These are phyloP conservation scores for Eidolon helvum DNA, from an alignment of 2,113 vertebrate genomes.

Conservation along the genomic window DNA sequence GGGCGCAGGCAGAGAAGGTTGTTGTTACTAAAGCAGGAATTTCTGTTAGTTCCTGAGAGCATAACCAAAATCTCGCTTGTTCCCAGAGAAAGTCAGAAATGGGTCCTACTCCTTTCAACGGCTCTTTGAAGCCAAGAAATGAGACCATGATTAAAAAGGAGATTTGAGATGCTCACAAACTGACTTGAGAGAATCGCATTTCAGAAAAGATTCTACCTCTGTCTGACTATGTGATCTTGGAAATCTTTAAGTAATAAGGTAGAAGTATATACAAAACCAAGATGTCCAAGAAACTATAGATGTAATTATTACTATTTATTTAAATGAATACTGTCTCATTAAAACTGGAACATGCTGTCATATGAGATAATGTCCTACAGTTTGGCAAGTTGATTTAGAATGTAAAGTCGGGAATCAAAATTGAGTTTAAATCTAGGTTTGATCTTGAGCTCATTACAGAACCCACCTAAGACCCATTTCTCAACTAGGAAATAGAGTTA, in stretches of 20 bases:
- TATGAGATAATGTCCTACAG: background rate
- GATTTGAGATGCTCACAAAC: background rate
- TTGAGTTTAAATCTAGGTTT: background rate
- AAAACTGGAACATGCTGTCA: background rate
- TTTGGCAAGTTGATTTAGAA: background rate
- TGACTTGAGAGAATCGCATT: background rate
- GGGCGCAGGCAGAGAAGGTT: no score
- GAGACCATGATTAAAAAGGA: background rate
- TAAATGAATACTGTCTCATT: background rate
- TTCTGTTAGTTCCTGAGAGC: background rate
- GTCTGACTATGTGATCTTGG: background rate
- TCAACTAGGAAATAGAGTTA: background rate
- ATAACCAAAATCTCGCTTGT: background rate
- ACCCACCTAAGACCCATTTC: rapidly evolving
- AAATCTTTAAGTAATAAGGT: background rate
- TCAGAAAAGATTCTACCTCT: background rate
- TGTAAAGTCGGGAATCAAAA: background rate
- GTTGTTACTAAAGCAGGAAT: background rate
- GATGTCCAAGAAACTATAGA: background rate
- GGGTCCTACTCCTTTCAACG: background rate
- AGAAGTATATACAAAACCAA: background rate
- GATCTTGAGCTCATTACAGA: background rate
- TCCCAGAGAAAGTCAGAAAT: background rate
- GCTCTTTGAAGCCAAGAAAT: background rate
- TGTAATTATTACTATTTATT: background rate